phyloP scores from a whole-genome alignment of 53 echinoderm and acorn worm genomes.

The Hippasteria phrygiana region DNA sequence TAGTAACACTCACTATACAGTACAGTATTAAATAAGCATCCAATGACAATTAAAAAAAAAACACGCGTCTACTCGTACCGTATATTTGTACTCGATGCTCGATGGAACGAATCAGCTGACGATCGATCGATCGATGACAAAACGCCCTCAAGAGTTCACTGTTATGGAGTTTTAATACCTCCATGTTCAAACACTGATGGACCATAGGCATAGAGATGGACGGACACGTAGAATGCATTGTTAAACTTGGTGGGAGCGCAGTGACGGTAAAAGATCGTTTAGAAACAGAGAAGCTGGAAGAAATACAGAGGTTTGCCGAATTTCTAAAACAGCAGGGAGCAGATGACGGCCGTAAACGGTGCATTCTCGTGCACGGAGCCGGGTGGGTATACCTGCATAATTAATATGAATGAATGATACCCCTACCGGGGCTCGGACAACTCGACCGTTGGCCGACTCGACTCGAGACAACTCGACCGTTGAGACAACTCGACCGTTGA shows the following conservation, averaged over 20 bases:
- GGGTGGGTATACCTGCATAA: constrained; percentile 67
- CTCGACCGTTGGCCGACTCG: too few species aligned
- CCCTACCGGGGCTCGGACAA: too few species aligned
- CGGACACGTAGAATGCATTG: constrained; percentile 80
- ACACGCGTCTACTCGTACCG: too few species aligned
- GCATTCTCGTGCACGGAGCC: constrained; percentile 92
- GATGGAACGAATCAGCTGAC: neutral
- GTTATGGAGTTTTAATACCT: neutral
- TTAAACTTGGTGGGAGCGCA: constrained; percentile 95
- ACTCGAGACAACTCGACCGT: too few species aligned
- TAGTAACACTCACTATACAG: too few species aligned
- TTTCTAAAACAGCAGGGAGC: constrained; percentile 25
- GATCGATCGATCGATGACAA: neutral
- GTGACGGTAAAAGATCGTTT: constrained; percentile 78
- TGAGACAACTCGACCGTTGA: too few species aligned
- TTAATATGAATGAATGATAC: neutral
- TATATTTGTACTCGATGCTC: too few species aligned
- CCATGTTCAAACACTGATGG: neutral
- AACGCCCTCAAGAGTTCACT: constrained; percentile 38
- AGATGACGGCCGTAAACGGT: constrained; percentile 50
- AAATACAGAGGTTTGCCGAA: constrained; percentile 59
- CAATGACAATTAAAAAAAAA: too few species aligned
- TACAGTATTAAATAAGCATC: too few species aligned
- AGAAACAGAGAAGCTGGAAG: constrained; percentile 74
- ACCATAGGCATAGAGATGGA: too few species aligned